Evolutionary conservation across 92 coral and sea anemone species (phyloP).

Genomic region (Isaurus tuberculatus): DNA sequence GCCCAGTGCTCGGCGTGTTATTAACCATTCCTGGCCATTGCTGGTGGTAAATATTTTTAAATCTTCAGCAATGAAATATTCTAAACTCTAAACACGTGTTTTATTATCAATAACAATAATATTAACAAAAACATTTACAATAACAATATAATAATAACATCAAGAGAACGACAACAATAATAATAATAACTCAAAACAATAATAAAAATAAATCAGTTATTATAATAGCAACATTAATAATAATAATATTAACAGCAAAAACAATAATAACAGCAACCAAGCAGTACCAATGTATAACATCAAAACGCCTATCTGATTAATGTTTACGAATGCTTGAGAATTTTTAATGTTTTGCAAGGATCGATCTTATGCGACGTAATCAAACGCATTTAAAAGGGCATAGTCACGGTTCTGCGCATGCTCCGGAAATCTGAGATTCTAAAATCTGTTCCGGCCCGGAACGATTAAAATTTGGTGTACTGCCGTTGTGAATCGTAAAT

Average conservation of each 20-base stretch:
- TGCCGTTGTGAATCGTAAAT: too few species aligned
- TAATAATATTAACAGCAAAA: background rate
- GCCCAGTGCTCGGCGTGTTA: constrained; percentile 19
- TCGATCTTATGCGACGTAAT: too few species aligned
- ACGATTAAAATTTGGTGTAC: too few species aligned
- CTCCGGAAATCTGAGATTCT: too few species aligned
- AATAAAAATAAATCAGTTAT: background rate
- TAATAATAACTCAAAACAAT: background rate
- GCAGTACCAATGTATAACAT: too few species aligned
- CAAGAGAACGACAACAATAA: background rate
- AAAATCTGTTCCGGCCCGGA: too few species aligned
- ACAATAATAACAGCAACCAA: too few species aligned
- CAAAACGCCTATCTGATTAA: too few species aligned
- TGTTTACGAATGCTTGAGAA: too few species aligned
- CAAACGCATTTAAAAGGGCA: too few species aligned
- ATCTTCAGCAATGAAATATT: background rate
- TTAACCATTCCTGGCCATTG: constrained; percentile 33
- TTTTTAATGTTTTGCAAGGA: too few species aligned
- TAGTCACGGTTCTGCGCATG: too few species aligned
- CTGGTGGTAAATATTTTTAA: background rate
- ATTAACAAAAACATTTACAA: background rate
- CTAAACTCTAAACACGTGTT: background rate
- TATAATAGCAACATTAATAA: background rate
- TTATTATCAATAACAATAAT: background rate
- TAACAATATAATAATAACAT: background rate